Percentiles rank a stretch among this genome's conserved stretches.
Evolutionary conservation across 2,888 invertebrate genomes (phyloP).

Genomic region (Antheraea assamensis): DNA sequence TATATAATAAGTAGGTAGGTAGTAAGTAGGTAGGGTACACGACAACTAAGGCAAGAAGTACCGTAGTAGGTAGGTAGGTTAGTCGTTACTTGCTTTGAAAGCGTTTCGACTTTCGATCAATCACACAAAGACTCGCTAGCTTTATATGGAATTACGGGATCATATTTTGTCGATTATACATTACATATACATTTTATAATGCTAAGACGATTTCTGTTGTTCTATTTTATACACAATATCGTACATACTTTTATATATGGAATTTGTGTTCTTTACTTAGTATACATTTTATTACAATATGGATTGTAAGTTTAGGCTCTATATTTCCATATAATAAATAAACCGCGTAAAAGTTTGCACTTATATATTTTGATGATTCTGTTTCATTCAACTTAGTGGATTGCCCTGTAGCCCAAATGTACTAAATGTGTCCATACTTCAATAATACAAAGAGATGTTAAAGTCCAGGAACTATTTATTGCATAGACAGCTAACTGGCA

Average conservation of each 20-base stretch:
- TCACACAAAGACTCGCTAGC: constrained; percentile 25
- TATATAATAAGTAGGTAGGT: no score
- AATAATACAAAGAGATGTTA: background rate
- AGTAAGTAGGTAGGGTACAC: background rate
- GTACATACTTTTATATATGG: background rate
- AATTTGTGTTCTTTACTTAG: background rate
- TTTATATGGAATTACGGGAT: constrained; percentile 14
- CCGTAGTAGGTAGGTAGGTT: background rate
- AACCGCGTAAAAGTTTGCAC: no score
- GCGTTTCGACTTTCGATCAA: background rate
- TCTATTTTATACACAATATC: background rate
- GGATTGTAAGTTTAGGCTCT: background rate
- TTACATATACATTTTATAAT: background rate
- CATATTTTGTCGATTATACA: constrained; percentile 26
- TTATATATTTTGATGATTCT: background rate
- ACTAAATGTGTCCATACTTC: no score
- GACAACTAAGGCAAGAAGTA: background rate
- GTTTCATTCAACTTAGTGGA: no score
- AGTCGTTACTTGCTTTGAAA: constrained; percentile 8
- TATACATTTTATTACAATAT: background rate
- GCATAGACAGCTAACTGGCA: background rate
- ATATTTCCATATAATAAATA: no score
- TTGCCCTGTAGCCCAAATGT: no score
- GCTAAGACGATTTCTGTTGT: background rate
- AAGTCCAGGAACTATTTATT: background rate